Evolutionary conservation across 2,113 vertebrate genomes (phyloP).

Genomic region (Myiagra hebetior): DNA sequence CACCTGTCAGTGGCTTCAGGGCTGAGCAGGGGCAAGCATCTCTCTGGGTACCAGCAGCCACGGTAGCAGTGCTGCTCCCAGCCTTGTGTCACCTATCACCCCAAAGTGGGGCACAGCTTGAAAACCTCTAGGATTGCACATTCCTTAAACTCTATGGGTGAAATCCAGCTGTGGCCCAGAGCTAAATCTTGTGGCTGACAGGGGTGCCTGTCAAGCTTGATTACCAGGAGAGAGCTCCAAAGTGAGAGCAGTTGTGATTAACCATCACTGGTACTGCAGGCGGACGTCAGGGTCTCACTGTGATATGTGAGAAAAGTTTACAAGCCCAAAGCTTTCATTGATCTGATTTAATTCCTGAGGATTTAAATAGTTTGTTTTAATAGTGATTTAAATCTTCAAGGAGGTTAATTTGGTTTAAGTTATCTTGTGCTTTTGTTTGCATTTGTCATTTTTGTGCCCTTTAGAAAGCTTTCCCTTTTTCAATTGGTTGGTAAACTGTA

Average conservation of each 20-base stretch:
- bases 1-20: fast-evolving
- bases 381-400: background rate
- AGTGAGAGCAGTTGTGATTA: background rate
- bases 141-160: background rate
- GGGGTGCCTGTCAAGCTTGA: background rate
- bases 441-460: background rate
- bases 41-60: background rate
- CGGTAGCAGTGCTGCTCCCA: background rate
- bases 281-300: background rate
- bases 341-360: background rate
- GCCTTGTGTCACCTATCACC: background rate
- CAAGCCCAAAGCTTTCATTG: background rate
- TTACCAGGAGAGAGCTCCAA: background rate
- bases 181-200: background rate
- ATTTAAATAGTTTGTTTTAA: background rate
- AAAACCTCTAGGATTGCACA: background rate
- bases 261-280: background rate
- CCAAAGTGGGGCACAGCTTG: background rate
- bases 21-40: fast-evolving
- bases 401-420: background rate
- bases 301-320: background rate
- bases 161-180: background rate
- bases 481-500: background rate
- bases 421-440: background rate
- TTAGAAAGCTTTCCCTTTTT: background rate